These are phyloP conservation scores for Argopecten irradians DNA, from an alignment of 1,140 invertebrate genomes.

Conservation along the genomic window DNA sequence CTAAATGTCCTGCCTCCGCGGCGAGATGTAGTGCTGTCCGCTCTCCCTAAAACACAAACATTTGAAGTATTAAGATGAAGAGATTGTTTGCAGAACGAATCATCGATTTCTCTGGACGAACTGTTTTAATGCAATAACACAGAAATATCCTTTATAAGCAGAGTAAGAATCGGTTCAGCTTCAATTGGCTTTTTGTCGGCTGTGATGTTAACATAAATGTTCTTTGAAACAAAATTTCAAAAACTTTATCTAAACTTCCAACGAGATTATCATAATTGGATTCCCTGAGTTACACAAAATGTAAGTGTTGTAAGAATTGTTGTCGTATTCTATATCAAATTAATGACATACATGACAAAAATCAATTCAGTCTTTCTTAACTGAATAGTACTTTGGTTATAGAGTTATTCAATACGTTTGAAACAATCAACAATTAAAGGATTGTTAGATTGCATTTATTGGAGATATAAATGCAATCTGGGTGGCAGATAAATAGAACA, in stretches of 20 bases:
- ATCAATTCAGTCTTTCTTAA: no score
- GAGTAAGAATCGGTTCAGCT: not conserved
- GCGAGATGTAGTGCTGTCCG: slow-evolving; percentile 76
- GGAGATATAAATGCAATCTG: no score
- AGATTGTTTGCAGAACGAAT: not conserved
- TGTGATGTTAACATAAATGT: not conserved
- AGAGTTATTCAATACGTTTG: no score
- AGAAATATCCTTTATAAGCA: not conserved
- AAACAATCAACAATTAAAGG: no score
- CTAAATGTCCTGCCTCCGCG: slow-evolving; percentile 73
- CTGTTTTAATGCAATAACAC: slow-evolving; percentile 27
- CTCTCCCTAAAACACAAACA: slow-evolving; percentile 67
- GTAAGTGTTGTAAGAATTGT: not conserved
- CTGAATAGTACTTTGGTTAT: no score
- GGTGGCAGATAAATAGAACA: no score
- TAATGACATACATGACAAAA: not conserved
- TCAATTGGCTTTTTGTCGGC: not conserved
- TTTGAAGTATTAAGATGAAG: not conserved
- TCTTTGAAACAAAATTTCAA: not conserved
- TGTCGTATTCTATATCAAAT: not conserved
- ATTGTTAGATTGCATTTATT: no score
- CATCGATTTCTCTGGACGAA: not conserved
- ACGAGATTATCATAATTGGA: not conserved
- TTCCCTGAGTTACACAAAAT: not conserved
- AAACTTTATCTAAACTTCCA: not conserved